These are phyloP conservation scores for Phytoseiulus persimilis DNA, from an alignment of 2,888 invertebrate species.

Conservation along the genomic window DNA sequence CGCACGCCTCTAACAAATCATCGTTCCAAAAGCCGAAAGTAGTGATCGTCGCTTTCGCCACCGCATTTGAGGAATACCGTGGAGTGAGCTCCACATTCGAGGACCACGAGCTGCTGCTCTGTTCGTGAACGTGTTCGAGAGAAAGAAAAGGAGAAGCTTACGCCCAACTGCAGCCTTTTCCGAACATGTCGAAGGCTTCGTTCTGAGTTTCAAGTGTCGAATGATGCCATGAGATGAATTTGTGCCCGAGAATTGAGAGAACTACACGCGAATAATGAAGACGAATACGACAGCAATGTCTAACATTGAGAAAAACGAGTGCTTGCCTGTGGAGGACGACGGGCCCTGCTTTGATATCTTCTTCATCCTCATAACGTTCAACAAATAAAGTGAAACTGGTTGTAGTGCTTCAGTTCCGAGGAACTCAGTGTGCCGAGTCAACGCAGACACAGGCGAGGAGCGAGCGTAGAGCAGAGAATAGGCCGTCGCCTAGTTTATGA, in stretches of 20 bases:
- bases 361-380: not conserved
- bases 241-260: conserved; percentile 16
- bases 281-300: not conserved
- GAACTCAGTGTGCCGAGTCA: not conserved
- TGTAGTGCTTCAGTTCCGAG: not conserved
- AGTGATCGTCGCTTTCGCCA: not conserved
- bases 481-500: conserved; percentile 5
- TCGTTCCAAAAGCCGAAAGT: not conserved
- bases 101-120: not conserved
- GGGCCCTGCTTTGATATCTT: not conserved
- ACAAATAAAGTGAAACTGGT: not conserved
- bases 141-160: not conserved
- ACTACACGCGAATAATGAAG: conserved; percentile 1
- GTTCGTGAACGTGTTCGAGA: not conserved
- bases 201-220: not conserved
- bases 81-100: not conserved
- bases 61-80: not conserved
- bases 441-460: not conserved
- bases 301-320: conserved; percentile 6
- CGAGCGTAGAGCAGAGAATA: not conserved
- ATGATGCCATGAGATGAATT: conserved; percentile 32
- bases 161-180: not conserved
- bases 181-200: not conserved
- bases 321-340: conserved; percentile 27
- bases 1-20: not conserved